Percentiles rank a stretch among this genome's conserved stretches.
Conservation (phyloP, 2,888 invertebrate genomes). For the Bursaphelenchus okinawaensis region DNA sequence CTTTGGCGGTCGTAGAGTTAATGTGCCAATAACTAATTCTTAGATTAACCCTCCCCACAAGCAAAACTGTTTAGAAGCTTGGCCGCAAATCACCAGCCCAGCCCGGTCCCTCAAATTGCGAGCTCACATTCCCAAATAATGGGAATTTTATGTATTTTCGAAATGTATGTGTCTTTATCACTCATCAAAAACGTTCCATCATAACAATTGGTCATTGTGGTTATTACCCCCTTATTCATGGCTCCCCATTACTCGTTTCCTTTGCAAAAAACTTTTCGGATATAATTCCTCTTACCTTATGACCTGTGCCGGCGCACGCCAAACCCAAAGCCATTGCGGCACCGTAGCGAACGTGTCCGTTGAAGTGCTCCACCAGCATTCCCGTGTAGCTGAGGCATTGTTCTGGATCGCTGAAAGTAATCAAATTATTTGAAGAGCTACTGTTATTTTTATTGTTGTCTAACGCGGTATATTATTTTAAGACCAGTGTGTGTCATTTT, state of each 20-base stretch:
- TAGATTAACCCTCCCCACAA: neutral
- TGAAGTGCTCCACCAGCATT: constrained; percentile 92
- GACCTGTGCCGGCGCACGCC: constrained; percentile 95
- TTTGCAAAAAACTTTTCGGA: neutral
- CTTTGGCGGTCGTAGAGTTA: neutral
- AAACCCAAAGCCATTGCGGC: constrained; percentile 98
- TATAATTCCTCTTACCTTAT: constrained; percentile 62
- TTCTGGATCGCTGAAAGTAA: constrained; percentile 74
- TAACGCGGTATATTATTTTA: neutral
- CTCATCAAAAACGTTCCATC: neutral
- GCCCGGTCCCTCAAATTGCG: too few species aligned
- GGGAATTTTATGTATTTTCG: neutral
- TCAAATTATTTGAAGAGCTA: neutral
- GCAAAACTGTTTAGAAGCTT: neutral
- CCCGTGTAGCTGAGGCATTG: constrained; percentile 92
- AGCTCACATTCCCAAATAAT: neutral
- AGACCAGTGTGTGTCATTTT: too few species aligned
- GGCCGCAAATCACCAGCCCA: neutral
- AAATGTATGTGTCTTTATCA: neutral
- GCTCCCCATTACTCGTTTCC: neutral
- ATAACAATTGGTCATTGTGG: neutral
- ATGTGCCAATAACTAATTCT: neutral
- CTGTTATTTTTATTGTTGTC: neutral
- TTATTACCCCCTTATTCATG: neutral
- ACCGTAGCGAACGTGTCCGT: constrained; percentile 96